Percentiles rank a stretch among this genome's conserved stretches.
These are phyloP conservation scores for Sminthurides aquaticus DNA, from an alignment of 2,888 invertebrate species.

Conservation along the genomic window DNA sequence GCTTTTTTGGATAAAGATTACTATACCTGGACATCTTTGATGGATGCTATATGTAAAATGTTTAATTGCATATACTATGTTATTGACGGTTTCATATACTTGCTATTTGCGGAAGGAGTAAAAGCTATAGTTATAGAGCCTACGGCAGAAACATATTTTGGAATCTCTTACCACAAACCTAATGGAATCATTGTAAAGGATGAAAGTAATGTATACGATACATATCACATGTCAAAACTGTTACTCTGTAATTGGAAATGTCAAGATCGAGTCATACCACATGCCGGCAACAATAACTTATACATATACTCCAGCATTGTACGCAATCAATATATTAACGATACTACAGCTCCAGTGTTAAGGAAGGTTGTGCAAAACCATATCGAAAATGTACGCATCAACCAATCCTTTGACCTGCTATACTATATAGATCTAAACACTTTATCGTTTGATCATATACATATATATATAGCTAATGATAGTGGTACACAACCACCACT, in stretches of 20 bases:
- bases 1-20: too few species aligned
- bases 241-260: neutral
- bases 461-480: constrained; percentile 8
- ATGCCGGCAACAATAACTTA: neutral
- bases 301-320: neutral
- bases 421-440: constrained; percentile 3
- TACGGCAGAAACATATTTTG: too few species aligned
- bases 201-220: too few species aligned
- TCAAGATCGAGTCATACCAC: neutral
- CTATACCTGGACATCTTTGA: too few species aligned
- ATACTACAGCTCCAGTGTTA: constrained; percentile 2
- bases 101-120: too few species aligned
- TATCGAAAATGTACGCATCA: neutral
- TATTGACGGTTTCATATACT: too few species aligned
- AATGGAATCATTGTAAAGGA: too few species aligned
- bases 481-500: neutral
- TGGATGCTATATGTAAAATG: too few species aligned
- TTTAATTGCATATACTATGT: too few species aligned
- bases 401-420: neutral
- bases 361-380: neutral
- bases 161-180: too few species aligned
- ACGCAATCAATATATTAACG: constrained; percentile 1
- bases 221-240: neutral
- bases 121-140: too few species aligned
- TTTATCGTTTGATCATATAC: neutral